phyloP scores from a whole-genome alignment of 1,140 invertebrate species.

The Ceratosolen fusciceps region DNA sequence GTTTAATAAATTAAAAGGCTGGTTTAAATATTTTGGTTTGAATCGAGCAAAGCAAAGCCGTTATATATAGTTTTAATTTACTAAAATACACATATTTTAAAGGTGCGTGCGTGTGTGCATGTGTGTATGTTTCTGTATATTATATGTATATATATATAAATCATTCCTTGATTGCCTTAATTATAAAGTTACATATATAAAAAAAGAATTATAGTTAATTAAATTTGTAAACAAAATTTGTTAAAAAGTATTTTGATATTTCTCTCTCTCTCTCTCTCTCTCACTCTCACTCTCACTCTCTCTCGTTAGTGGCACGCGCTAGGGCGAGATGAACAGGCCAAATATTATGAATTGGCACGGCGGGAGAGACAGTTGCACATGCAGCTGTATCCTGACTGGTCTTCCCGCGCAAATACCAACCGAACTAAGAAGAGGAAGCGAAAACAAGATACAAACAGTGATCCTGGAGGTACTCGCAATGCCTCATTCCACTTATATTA shows the following conservation, averaged over 20 bases:
- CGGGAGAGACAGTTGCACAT: slow-evolving; percentile 98
- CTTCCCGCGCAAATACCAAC: slow-evolving; percentile 96
- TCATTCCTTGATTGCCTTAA: slow-evolving; percentile 44
- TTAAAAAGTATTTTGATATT: slow-evolving; percentile 61
- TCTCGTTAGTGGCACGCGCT: slow-evolving; percentile 95
- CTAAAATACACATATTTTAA: too few relatives aligned
- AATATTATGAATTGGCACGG: slow-evolving; percentile 99
- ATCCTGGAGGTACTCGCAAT: slow-evolving; percentile 83
- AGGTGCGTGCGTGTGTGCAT: too few relatives aligned
- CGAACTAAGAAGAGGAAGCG: slow-evolving; percentile 99
- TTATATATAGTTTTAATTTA: too few relatives aligned
- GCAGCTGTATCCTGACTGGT: slow-evolving; percentile 99
- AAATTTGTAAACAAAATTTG: slow-evolving; percentile 28
- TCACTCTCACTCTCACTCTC: slow-evolving; percentile 64
- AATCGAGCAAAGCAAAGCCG: too few relatives aligned
- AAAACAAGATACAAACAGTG: slow-evolving; percentile 97
- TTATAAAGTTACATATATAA: not conserved
- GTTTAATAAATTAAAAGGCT: slow-evolving; percentile 68
- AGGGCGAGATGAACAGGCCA: slow-evolving; percentile 97
- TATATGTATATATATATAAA: too few relatives aligned
- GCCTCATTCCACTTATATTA: slow-evolving; percentile 59
- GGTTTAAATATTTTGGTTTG: slow-evolving; percentile 43
- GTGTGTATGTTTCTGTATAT: too few relatives aligned
- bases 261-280: slow-evolving; percentile 59
- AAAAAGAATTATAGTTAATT: slow-evolving; percentile 9